Conservation (phyloP, 2,797 vertebrate genomes). For the Lacerta viridis region DNA sequence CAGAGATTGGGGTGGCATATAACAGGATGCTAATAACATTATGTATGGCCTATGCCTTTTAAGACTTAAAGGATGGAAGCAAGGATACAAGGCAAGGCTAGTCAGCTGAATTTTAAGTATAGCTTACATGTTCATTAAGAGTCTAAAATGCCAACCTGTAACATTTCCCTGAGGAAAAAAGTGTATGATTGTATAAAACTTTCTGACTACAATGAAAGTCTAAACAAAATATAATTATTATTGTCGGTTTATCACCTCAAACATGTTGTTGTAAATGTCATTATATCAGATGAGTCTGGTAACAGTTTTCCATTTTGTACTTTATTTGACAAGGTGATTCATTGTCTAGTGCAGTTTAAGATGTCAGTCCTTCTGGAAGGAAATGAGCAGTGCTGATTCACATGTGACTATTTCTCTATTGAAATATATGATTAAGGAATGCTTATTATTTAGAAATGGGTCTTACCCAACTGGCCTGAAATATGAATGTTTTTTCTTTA, state of each 20-base stretch:
- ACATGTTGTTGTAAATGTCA: slow-evolving; percentile 81
- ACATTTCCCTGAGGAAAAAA: slow-evolving; percentile 66
- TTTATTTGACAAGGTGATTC: slow-evolving; percentile 84
- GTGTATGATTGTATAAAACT: slow-evolving; percentile 76
- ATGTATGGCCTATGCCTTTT: background rate
- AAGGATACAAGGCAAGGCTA: slow-evolving; percentile 4
- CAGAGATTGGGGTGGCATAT: no score
- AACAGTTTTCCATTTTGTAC: slow-evolving; percentile 80
- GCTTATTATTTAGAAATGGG: slow-evolving; percentile 74
- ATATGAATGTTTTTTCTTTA: slow-evolving; percentile 66
- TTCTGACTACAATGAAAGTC: slow-evolving; percentile 75
- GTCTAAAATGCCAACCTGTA: slow-evolving; percentile 71
- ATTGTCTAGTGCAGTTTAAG: slow-evolving; percentile 79
- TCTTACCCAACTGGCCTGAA: slow-evolving; percentile 74
- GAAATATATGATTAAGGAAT: slow-evolving; percentile 79
- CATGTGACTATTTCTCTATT: slow-evolving; percentile 74
- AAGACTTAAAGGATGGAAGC: background rate
- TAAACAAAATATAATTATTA: slow-evolving; percentile 83
- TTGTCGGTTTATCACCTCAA: slow-evolving; percentile 80
- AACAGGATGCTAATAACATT: background rate
- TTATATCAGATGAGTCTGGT: slow-evolving; percentile 81
- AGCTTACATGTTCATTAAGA: slow-evolving; percentile 59
- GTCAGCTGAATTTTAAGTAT: slow-evolving; percentile 58
- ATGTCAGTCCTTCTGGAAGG: slow-evolving; percentile 77
- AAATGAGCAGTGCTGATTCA: slow-evolving; percentile 75